Conservation (phyloP, 2,888 invertebrate species). For the Archaeoteleia sp. region DNA sequence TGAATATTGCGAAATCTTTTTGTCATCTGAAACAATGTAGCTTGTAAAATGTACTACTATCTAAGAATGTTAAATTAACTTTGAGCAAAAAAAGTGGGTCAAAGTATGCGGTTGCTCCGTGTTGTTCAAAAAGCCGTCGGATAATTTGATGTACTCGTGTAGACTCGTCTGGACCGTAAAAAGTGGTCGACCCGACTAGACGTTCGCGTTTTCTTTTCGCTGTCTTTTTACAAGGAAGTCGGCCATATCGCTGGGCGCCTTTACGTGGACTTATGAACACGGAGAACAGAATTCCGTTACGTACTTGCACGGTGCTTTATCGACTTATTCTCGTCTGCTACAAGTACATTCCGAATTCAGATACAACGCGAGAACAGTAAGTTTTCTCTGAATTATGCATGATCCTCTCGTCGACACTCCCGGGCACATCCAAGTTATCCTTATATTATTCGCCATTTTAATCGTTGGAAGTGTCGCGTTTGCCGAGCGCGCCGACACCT, state of each 20-base stretch:
- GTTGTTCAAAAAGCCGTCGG: neutral
- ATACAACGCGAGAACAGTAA: constrained; percentile 49
- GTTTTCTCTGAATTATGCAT: constrained; percentile 63
- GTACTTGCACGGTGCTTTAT: constrained; percentile 31
- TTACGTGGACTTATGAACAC: constrained; percentile 7
- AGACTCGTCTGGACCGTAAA: constrained; percentile 4
- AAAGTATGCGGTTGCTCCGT: neutral
- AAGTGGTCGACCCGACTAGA: neutral
- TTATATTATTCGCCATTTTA: constrained; percentile 14
- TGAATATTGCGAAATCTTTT: no score
- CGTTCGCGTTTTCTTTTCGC: constrained; percentile 6
- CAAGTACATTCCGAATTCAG: constrained; percentile 39
- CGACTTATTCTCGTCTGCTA: constrained; percentile 38
- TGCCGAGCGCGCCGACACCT: neutral
- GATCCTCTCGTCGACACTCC: constrained; percentile 47
- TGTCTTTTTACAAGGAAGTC: neutral
- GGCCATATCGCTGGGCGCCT: neutral
- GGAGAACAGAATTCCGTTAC: constrained; percentile 17
- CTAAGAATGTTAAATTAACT: no score
- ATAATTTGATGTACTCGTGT: constrained; percentile 1
- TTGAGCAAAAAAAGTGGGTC: no score
- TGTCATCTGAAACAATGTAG: no score
- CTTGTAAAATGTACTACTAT: no score
- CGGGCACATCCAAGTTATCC: constrained; percentile 10
- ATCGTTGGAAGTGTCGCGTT: constrained; percentile 6